phyloP scores from a whole-genome alignment of 1,140 invertebrate genomes.

The Orius laevigatus region DNA sequence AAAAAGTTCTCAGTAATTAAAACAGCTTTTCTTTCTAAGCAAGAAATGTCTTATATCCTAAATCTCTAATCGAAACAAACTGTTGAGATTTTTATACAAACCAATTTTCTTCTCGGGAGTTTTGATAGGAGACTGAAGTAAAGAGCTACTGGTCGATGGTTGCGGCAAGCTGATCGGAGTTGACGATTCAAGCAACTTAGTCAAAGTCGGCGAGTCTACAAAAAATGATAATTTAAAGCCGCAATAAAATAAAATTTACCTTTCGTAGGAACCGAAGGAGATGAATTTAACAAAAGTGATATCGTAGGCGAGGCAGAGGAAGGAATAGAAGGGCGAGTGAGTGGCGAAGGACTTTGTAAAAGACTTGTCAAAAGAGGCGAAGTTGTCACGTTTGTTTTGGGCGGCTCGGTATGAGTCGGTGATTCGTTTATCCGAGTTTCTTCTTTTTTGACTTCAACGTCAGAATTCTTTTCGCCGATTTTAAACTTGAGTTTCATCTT shows the following conservation, averaged over 20 bases:
- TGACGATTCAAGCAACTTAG: slow-evolving; percentile 41
- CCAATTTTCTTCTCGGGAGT: no score
- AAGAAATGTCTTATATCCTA: neutral
- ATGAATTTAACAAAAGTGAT: slow-evolving; percentile 35
- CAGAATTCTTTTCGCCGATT: slow-evolving; percentile 10
- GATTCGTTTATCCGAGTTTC: no score
- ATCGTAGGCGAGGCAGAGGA: slow-evolving; percentile 32
- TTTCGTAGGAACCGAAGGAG: slow-evolving; percentile 26
- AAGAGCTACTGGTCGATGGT: neutral
- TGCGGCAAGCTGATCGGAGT: slow-evolving; percentile 19
- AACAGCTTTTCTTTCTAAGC: neutral
- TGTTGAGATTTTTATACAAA: no score
- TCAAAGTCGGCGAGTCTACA: slow-evolving; percentile 38
- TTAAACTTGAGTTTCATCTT: slow-evolving; percentile 12
- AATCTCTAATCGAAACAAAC: no score
- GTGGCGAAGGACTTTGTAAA: slow-evolving; percentile 46
- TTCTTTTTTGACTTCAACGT: slow-evolving; percentile 10
- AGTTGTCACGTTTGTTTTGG: slow-evolving; percentile 26
- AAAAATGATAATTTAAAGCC: neutral
- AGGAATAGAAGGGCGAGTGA: neutral
- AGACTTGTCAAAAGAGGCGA: slow-evolving; percentile 69
- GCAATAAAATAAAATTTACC: slow-evolving; percentile 5
- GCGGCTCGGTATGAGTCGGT: no score
- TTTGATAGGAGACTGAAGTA: neutral
- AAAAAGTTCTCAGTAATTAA: neutral